Conservation (phyloP, 2,797 vertebrate species). For the Cephalopachus bancanus region DNA sequence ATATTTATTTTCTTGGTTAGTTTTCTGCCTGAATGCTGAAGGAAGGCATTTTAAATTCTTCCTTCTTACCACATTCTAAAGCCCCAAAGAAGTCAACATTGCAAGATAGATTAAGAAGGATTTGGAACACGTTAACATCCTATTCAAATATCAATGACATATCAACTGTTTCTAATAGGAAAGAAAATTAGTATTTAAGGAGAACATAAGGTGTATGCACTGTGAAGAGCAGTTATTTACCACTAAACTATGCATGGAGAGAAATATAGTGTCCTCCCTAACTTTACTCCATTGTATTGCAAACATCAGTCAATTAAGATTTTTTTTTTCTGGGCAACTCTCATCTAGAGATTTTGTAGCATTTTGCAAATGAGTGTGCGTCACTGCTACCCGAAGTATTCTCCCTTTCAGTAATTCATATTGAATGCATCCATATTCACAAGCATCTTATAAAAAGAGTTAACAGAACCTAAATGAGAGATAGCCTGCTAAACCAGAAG, state of each 20-base stretch:
- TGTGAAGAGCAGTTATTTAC: neutral
- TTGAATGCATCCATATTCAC: slow-evolving; percentile 43
- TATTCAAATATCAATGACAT: slow-evolving; percentile 48
- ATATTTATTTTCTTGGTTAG: neutral
- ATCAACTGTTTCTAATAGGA: slow-evolving; percentile 52
- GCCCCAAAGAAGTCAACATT: neutral
- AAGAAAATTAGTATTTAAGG: slow-evolving; percentile 15
- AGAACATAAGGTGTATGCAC: neutral
- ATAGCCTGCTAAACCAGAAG: neutral
- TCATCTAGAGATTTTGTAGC: slow-evolving; percentile 33
- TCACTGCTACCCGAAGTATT: neutral
- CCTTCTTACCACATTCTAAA: neutral
- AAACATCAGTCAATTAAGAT: neutral
- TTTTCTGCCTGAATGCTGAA: neutral
- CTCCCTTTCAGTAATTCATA: slow-evolving; percentile 62
- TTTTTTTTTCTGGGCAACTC: neutral
- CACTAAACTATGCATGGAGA: slow-evolving; percentile 2
- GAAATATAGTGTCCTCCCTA: neutral
- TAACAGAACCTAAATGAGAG: slow-evolving; percentile 45
- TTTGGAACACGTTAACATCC: slow-evolving; percentile 30
- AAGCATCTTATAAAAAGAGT: slow-evolving; percentile 10
- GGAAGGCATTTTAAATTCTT: neutral
- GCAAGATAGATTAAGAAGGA: slow-evolving; percentile 34
- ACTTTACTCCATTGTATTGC: neutral
- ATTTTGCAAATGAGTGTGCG: slow-evolving; percentile 47